Percentiles rank a stretch among this genome's conserved stretches.
These are phyloP conservation scores for Monomorium pharaonis DNA, from an alignment of 1,140 invertebrate species.

Conservation along the genomic window DNA sequence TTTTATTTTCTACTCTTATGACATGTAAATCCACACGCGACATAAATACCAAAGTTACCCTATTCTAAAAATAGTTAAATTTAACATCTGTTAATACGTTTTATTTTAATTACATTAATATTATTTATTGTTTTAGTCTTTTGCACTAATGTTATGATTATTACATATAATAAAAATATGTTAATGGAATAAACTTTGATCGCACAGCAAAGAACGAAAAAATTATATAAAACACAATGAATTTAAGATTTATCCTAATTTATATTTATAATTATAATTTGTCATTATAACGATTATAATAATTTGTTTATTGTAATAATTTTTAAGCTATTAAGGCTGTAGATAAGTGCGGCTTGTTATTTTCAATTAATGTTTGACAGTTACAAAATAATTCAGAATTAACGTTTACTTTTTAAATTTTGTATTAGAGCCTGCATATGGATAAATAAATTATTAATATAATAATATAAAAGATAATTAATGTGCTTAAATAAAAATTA, in stretches of 20 bases:
- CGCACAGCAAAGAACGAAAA: background rate
- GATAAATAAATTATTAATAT: background rate
- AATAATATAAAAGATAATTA: background rate
- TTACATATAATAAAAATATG: background rate
- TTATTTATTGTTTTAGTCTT: slow-evolving; percentile 33
- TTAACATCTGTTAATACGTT: slow-evolving; percentile 15
- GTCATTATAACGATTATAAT: background rate
- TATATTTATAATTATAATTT: background rate
- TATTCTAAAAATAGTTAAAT: slow-evolving; percentile 25
- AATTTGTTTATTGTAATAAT: background rate
- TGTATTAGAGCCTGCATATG: background rate
- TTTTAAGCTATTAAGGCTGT: slow-evolving; percentile 9
- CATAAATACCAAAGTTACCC: too few species aligned
- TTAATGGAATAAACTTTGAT: background rate
- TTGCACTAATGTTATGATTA: background rate
- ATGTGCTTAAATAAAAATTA: background rate
- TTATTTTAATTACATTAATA: background rate
- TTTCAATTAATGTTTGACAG: background rate
- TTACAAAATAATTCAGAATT: background rate
- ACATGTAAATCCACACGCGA: too few species aligned
- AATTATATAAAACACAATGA: slow-evolving; percentile 1
- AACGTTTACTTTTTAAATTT: background rate
- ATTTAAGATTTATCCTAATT: background rate
- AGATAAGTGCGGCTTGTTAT: background rate
- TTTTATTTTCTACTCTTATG: too few species aligned